phyloP scores from a whole-genome alignment of 2,888 invertebrate genomes.

The Myathropa florea region DNA sequence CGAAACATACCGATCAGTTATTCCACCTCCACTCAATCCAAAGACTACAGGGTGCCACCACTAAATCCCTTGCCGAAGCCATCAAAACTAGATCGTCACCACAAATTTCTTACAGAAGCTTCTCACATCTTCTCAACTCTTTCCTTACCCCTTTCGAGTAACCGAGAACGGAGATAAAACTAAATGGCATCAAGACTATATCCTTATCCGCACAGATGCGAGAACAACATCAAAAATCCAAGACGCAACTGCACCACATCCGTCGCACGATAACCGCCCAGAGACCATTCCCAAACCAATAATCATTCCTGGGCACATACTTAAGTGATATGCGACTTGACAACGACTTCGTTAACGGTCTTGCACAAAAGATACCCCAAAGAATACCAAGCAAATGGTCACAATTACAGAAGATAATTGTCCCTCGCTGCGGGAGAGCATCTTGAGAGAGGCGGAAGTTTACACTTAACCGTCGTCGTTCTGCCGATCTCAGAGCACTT shows the following conservation, averaged over 20 bases:
- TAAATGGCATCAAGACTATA: too few species aligned
- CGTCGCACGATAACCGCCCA: neutral
- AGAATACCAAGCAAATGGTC: neutral
- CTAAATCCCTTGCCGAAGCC: too few species aligned
- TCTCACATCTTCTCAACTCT: too few species aligned
- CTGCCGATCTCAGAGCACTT: neutral
- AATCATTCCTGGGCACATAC: neutral
- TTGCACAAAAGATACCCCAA: neutral
- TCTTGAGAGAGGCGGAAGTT: conserved; percentile 9
- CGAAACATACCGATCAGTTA: too few species aligned
- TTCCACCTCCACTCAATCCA: too few species aligned
- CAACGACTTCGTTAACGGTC: conserved; percentile 34
- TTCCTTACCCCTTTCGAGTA: too few species aligned
- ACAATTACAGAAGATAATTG: conserved; percentile 15
- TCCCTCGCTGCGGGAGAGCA: neutral
- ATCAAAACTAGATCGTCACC: too few species aligned
- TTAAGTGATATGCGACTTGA: conserved; percentile 35
- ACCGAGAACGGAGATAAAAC: too few species aligned
- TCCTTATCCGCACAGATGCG: too few species aligned
- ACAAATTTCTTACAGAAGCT: too few species aligned
- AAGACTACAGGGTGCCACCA: too few species aligned
- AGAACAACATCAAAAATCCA: neutral
- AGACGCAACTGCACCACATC: neutral
- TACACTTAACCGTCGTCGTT: neutral
- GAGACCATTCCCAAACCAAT: neutral